Conservation (phyloP, 92 coral and sea anemone species). For the Umimayanthus kanabou region DNA sequence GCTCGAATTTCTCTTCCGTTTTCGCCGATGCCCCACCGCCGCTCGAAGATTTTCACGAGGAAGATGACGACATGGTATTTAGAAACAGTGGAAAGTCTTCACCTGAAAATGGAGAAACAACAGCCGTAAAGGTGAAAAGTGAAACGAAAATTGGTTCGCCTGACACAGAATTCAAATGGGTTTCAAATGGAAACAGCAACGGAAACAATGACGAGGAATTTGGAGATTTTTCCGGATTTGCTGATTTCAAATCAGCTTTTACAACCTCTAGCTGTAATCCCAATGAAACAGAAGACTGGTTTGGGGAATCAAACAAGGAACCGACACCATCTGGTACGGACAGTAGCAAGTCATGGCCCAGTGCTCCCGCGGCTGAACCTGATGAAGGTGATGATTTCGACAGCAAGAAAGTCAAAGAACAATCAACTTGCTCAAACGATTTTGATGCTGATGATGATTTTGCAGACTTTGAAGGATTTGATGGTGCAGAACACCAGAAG, state of each 20-base stretch:
- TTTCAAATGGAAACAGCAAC: slow-evolving; percentile 30
- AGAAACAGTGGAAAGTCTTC: slow-evolving; percentile 59
- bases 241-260: slow-evolving; percentile 49
- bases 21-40: slow-evolving; percentile 99
- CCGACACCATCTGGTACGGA: not conserved
- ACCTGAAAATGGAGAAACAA: slow-evolving; percentile 38
- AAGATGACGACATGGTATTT: slow-evolving; percentile 90
- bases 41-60: slow-evolving; percentile 78
- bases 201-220: slow-evolving; percentile 45
- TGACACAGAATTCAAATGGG: slow-evolving; percentile 26
- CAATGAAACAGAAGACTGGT: not conserved
- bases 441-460: slow-evolving; percentile 23
- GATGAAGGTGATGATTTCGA: not conserved
- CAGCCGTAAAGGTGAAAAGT: slow-evolving; percentile 31
- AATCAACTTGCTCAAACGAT: not conserved
- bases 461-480: slow-evolving; percentile 47
- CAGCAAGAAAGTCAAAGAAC: not conserved
- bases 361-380: not conserved
- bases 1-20: slow-evolving; percentile 92
- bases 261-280: not conserved
- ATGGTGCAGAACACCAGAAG: not conserved
- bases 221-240: slow-evolving; percentile 67
- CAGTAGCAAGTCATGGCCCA: not conserved
- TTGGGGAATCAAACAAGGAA: not conserved
- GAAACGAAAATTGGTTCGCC: slow-evolving; percentile 27